Base-by-base conservation (phyloP, 2,113 vertebrate species). In the Mohoua ochrocephala region DNA sequence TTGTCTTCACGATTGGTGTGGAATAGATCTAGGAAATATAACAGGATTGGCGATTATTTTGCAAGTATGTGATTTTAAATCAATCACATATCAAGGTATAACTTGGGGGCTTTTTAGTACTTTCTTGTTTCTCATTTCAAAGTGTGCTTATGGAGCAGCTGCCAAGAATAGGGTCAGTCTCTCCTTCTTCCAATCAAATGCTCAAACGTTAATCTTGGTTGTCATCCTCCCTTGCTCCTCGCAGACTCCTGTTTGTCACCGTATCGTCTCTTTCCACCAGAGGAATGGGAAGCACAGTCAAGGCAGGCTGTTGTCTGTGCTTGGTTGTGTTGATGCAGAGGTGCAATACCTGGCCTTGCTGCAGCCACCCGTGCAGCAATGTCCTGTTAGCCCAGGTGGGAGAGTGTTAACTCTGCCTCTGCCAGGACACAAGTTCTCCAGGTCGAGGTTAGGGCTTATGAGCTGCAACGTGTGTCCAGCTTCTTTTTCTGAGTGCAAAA, bases 251-350 rank as follows among this genome's bases (percentile, higher is more conserved):
- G 5, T 42, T 63, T 82, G 35, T 81, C 73, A 10, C 19, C 0
- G 0, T 15, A 3, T 59, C 7, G 0, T 39, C 11, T 6, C 41
- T 35, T 50, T 47, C 22, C 23, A n/a, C 7, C 42, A 35, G 23
- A 70, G 54, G 14, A 44, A 30, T 13, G 52, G 35, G 22, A 45
- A 61, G 26, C 18, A 17, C 5, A 28, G 28, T 2, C 50, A 19
- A 41, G 39, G n/a, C 68, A 67, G 42, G 2, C 35, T 27, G 6
- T 49, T 74, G 19, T 23, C 56, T 21, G 0, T 20, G 31, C n/a
- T 21, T 10, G 2, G 6, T 49, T 30, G 31, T 28, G 20, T 30
- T 67, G 15, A 11, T 42, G 42, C 57, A 52, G 68, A 37, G 22
- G 8, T 49, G 0, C 13, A 18, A 13, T 6, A 18, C 9, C 20